Base-by-base conservation (phyloP, 2,888 invertebrate species). In the Lamellibrachia columna region DNA sequence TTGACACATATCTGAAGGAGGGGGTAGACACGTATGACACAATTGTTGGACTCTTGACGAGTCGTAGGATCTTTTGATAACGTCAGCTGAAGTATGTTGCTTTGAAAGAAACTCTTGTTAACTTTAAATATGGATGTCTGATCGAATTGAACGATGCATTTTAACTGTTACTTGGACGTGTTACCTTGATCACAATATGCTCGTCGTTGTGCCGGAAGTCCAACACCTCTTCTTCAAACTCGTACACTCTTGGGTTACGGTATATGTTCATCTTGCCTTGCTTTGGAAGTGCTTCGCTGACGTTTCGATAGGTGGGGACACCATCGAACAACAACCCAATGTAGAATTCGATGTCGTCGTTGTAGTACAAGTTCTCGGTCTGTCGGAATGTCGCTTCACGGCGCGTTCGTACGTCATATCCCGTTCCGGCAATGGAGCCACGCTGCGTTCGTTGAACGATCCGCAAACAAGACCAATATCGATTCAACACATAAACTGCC, bases 271-370 rank as follows among this genome's bases (percentile, higher is more conserved):
- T 91, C 8, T 92, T 52, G 15, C 93, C 93, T 15, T 91, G 91
- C 58, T 93, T 52, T n/a, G 93, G 94, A 90, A 93, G 53, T 55
- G 28, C 93, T 40, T 91, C 15, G 53, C 92, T 93, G 40, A 94
- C 90, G 90, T 94, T 93, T 11, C 91, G 58, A 90, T 94, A 94
- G 9, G 90, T 91, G 28, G 55, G 75, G 2, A 93, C 93, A 3
- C 94, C 94, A 90, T 94, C 94, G 6, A 94, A 91, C 52, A 58
- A 75, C 55, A 94, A 93, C 53, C 94, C 94, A 28, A 94, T 90
- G 92, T 92, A 94, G 93, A 94, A 94, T 58, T 91, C 52, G 15
- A 93, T 90, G 52, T 92, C 91, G 40, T 93, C 92, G 9, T 58
- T n/a, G 75, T 75, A n/a, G 22, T 75, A 75, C 58, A 58, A 58